Conservation (phyloP, 2,888 invertebrate species). For the Drosophila vallismaia region DNA sequence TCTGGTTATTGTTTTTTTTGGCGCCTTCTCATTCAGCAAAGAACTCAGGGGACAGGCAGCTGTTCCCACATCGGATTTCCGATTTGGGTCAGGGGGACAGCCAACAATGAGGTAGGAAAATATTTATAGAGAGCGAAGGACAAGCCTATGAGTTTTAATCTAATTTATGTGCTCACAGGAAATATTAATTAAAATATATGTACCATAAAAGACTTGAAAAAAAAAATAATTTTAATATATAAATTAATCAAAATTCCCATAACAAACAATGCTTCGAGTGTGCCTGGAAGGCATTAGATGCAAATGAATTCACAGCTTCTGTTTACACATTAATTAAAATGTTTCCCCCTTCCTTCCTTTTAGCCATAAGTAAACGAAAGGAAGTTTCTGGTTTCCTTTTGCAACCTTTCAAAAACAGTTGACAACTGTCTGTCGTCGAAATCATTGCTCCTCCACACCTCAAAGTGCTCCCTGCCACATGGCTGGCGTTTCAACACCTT, state of each 20-base stretch:
- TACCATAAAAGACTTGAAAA: background rate
- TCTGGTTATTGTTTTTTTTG: background rate
- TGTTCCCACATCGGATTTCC: conserved; percentile 41
- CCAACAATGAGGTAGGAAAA: conserved; percentile 10
- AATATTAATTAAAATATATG: background rate
- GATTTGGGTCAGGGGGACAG: conserved; percentile 62
- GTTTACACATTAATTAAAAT: conserved; percentile 51
- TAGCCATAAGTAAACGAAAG: conserved; percentile 3
- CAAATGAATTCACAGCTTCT: conserved; percentile 30
- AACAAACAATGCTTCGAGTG: too few species aligned
- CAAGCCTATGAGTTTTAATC: conserved; percentile 12
- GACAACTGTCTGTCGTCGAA: conserved; percentile 39
- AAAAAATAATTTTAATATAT: background rate
- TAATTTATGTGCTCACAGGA: background rate
- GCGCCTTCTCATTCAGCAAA: background rate
- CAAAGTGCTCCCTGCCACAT: conserved; percentile 6
- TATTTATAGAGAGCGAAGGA: conserved; percentile 4
- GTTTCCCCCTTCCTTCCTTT: conserved; percentile 3
- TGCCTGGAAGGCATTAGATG: background rate
- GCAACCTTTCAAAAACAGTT: conserved; percentile 54
- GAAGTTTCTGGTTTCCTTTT: conserved; percentile 13
- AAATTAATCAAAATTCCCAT: background rate
- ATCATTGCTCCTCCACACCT: conserved; percentile 16
- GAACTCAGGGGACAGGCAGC: conserved; percentile 19
- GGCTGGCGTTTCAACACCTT: conserved; percentile 67